Base-by-base conservation (phyloP, 2,888 invertebrate genomes). In the Kuschelorhynchus macadamiae region DNA sequence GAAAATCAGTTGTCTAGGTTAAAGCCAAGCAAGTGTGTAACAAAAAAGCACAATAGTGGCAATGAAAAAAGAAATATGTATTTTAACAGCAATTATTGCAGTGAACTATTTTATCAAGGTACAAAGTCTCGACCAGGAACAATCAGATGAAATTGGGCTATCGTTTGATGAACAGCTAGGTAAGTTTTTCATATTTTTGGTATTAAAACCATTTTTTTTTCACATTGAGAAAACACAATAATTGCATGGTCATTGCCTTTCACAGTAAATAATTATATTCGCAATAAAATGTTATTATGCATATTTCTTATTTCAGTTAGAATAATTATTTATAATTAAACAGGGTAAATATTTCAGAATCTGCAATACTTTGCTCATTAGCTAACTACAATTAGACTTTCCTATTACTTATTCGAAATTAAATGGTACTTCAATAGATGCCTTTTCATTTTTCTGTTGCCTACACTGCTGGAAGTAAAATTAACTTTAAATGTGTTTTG, bases 1-100 rank as follows among this genome's bases (percentile, higher is more conserved):
- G 52, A 49, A 46, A 32, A 49, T 41, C 42, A 59, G 64, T 36
- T n/a, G 33, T 25, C 25, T 25, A 25, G 20, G 33, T 63, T 57
- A 50, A 32, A 49, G 17, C 25, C 14, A 50, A 16, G 53, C 39
- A 30, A 36, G 59, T 59, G 44, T 17, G 8, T 21, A 21, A 21
- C 47, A 14, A 9, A 47, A 47, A 47, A 47, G 21, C 52, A 32
- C 16, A 33, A 21, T 4, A 52, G 16, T 52, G 33, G n/a, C 44
- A 44, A 44, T 44, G 18, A 18, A 44, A 44, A 17, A 44, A 18
- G 4, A n/a, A 12, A 44, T 44, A 25, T 25, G 7, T 44, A 14
- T 44, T 14, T 33, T 52, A 7, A 14, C 11, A 9, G 1, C 14
- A 11, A 16, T 44, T 17, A 14, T 39, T 39, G 1, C 14, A 11